Evolutionary conservation across 2,888 invertebrate species (phyloP).

Genomic region (Tinea pellionella): DNA sequence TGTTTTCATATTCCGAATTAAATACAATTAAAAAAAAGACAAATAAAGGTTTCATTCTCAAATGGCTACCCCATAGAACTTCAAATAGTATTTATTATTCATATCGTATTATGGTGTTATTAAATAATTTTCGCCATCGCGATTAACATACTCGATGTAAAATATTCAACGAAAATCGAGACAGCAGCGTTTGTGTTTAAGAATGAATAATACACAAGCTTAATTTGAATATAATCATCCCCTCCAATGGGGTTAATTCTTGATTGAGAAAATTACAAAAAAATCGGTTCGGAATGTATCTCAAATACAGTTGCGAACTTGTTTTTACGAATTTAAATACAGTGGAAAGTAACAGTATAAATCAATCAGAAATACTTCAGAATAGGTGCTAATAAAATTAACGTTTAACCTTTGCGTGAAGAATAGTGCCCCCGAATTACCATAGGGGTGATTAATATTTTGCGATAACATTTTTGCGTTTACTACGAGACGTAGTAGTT

Average conservation of each 20-base stretch:
- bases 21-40: too few relatives aligned
- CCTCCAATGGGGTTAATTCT: constrained; percentile 19
- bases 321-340: too few relatives aligned
- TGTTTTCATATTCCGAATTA: too few relatives aligned
- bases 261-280: not conserved
- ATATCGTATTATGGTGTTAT: not conserved
- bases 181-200: not conserved
- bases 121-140: not conserved
- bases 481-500: constrained; percentile 18
- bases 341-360: too few relatives aligned
- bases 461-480: constrained; percentile 39
- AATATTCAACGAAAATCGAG: constrained; percentile 6
- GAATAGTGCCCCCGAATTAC: constrained; percentile 25
- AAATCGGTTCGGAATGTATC: too few relatives aligned
- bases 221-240: constrained; percentile 56
- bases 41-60: too few relatives aligned
- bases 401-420: too few relatives aligned
- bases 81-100: too few relatives aligned
- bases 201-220: constrained; percentile 17
- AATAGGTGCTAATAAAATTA: too few relatives aligned
- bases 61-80: too few relatives aligned
- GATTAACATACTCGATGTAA: not conserved
- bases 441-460: constrained; percentile 50
- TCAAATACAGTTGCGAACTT: too few relatives aligned
- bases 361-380: too few relatives aligned